Percentiles rank a stretch among this genome's conserved stretches.
Evolutionary conservation across 2,888 invertebrate species (phyloP).

Genomic region (Meta bourneti): DNA sequence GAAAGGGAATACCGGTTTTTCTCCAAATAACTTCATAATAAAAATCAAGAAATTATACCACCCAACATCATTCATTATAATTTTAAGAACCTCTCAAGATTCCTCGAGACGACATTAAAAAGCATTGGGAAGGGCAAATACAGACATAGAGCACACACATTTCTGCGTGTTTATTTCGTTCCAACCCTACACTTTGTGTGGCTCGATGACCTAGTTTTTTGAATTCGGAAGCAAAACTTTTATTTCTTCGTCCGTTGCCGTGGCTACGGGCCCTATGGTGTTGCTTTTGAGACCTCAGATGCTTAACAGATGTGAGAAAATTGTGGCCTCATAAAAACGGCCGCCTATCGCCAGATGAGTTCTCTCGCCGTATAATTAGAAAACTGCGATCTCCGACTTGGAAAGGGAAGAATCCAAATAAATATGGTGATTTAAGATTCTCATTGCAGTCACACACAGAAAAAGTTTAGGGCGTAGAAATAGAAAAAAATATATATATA

Average conservation of each 20-base stretch:
- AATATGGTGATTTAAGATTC: not conserved
- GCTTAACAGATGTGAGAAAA: not conserved
- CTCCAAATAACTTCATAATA: too few relatives aligned
- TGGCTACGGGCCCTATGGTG: slow-evolving; percentile 7
- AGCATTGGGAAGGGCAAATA: not conserved
- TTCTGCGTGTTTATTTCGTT: slow-evolving; percentile 13
- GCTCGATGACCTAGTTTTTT: slow-evolving; percentile 24
- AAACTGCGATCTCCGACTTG: not conserved
- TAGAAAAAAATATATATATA: too few relatives aligned
- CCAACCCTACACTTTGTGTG: not conserved
- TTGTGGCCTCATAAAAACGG: not conserved
- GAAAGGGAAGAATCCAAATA: not conserved
- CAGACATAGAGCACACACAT: not conserved
- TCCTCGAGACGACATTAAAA: not conserved
- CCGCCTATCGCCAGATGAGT: not conserved
- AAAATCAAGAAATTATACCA: too few relatives aligned
- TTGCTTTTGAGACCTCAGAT: slow-evolving; percentile 6
- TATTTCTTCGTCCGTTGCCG: slow-evolving; percentile 11
- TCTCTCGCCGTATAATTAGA: not conserved
- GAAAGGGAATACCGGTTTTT: too few relatives aligned
- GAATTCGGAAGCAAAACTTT: slow-evolving; percentile 12
- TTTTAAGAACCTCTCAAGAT: not conserved
- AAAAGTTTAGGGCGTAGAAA: too few relatives aligned
- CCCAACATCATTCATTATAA: not conserved
- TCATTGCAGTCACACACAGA: not conserved